These are phyloP conservation scores for Leptobrachium leishanense DNA, from an alignment of 2,113 vertebrate species.

Conservation along the genomic window DNA sequence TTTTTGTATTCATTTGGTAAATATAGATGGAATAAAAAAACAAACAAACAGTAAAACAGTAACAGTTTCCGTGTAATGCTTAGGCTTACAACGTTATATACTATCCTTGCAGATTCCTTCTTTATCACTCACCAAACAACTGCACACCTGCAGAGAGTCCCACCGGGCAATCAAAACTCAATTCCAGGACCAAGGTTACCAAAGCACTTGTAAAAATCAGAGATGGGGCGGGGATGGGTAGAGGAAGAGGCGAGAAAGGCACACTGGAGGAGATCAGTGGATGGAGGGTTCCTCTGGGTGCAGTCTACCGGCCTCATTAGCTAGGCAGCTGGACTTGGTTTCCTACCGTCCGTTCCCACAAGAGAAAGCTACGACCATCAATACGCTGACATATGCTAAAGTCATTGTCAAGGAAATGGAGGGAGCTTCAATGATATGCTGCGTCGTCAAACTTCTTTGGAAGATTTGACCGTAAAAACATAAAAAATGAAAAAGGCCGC, in stretches of 20 bases:
- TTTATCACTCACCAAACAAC: conserved; percentile 42
- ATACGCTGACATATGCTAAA: conserved; percentile 48
- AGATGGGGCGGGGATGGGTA: conserved; percentile 31
- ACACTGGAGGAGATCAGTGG: conserved; percentile 26
- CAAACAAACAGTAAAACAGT: no score
- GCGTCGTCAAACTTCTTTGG: neutral
- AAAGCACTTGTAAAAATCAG: conserved; percentile 45
- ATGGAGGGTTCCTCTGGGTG: conserved; percentile 45
- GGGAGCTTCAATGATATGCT: conserved; percentile 12
- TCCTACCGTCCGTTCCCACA: conserved; percentile 39
- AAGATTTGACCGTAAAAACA: neutral
- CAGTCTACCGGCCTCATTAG: conserved; percentile 43
- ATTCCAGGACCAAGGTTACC: conserved; percentile 46
- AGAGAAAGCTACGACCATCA: conserved; percentile 40
- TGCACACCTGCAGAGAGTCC: conserved; percentile 46
- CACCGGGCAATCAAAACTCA: conserved; percentile 35
- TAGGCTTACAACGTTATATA: conserved; percentile 29
- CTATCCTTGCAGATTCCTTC: conserved; percentile 37
- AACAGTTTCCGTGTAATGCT: neutral
- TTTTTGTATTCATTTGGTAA: no score
- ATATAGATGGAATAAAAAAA: no score
- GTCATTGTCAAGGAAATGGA: conserved; percentile 14
- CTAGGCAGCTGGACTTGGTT: conserved; percentile 48
- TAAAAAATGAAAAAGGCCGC: no score
- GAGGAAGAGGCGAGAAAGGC: conserved; percentile 26